Base-by-base conservation (phyloP, 2,113 vertebrate species). In the Desmodus rotundus region DNA sequence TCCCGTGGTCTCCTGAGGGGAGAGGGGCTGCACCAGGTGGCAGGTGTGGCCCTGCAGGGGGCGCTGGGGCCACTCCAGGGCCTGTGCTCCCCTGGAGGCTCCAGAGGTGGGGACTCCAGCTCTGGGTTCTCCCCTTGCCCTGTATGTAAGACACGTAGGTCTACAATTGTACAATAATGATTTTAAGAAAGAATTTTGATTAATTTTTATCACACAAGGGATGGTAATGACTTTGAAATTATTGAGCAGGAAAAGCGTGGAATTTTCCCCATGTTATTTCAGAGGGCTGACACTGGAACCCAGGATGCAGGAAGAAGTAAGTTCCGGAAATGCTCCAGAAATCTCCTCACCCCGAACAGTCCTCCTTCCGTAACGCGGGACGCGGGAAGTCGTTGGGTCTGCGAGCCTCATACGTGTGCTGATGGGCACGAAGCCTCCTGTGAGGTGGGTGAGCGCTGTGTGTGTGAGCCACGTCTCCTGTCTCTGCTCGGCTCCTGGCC, bases 81-180 rank as follows among this genome's bases (percentile, higher is more conserved):
- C 9, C 76, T 14, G 7, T 16, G 26, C 7, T 36, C 38, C 63
- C 14, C 0, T 0, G 5, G 45, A 0, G 0, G 47, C 63, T 38
- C n/a, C 14, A 8, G 58, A 26, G 38, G 31, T 7, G 2, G 0
- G 15, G 28, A 22, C 54, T 20, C 13, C 77, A 54, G 3, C 47
- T 43, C 33, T 31, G 33, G 52, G 7, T n/a, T 65, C 38, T n/a
- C 50, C n/a, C 65, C 33, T 36, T 36, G 33, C 33, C 14, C 33
- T 11, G 33, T 17, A 15, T 65, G 28, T 15, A 19, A 68, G 65
- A 68, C 16, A 3, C 65, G 10, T n/a, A 68, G 65, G 33, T 20
- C 65, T 19, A 68, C 38, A 17, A 2, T 65, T 38, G 85, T 43
- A n/a, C 3, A 82, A 91, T 33, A 52, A 31, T 82, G 26, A 83